Evolutionary conservation across 1,140 invertebrate genomes (phyloP).

Genomic region (Philopotamus ludificatus): DNA sequence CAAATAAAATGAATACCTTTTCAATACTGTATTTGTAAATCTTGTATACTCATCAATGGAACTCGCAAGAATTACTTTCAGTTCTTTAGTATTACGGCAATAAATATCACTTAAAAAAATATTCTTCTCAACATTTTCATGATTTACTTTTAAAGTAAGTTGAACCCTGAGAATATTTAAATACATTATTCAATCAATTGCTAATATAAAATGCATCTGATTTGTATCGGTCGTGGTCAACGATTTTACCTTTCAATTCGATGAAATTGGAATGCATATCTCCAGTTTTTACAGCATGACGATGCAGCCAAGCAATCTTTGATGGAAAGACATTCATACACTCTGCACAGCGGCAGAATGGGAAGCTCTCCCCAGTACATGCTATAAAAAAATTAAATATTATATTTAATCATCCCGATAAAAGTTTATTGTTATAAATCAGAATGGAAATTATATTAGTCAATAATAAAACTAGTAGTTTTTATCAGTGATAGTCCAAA

Average conservation of each 20-base stretch:
- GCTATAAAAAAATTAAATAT: slow-evolving; percentile 18
- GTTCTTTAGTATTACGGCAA: slow-evolving; percentile 30
- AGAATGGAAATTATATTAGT: too few relatives aligned
- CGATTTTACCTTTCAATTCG: slow-evolving; percentile 33
- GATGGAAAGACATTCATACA: slow-evolving; percentile 35
- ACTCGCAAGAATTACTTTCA: slow-evolving; percentile 31
- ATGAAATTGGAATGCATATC: slow-evolving; percentile 34
- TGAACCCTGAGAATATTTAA: slow-evolving; percentile 32
- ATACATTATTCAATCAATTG: too few relatives aligned
- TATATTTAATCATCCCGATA: too few relatives aligned
- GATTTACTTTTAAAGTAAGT: slow-evolving; percentile 30
- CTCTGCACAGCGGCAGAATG: slow-evolving; percentile 40
- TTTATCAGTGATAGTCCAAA: too few relatives aligned
- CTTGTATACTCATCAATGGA: slow-evolving; percentile 34
- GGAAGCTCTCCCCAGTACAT: slow-evolving; percentile 40
- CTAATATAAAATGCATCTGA: too few relatives aligned
- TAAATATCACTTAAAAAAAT: slow-evolving; percentile 30
- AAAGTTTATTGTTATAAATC: too few relatives aligned
- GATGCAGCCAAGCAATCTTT: slow-evolving; percentile 33
- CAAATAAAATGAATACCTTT: slow-evolving; percentile 22
- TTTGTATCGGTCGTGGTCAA: too few relatives aligned
- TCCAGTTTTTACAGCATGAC: slow-evolving; percentile 36
- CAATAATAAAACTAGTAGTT: too few relatives aligned
- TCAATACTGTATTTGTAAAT: slow-evolving; percentile 27
- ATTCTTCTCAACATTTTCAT: slow-evolving; percentile 34